These are phyloP conservation scores for Gorilla gorilla DNA, from an alignment of 2,113 vertebrate species.

Conservation along the genomic window DNA sequence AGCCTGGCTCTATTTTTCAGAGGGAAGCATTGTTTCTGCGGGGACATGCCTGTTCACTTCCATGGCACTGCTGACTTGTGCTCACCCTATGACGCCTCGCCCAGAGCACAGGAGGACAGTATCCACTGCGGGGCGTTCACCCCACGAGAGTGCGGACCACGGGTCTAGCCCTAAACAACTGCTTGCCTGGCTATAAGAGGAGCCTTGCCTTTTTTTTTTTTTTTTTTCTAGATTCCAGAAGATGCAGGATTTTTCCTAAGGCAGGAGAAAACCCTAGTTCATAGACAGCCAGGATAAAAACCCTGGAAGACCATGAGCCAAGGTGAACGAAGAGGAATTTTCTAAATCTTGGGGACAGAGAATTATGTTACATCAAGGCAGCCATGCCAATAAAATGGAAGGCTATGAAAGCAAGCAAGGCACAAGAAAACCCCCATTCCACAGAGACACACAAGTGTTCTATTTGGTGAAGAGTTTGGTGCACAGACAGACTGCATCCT, in stretches of 20 bases:
- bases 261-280: neutral
- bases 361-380: neutral
- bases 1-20: neutral
- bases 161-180: neutral
- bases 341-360: neutral
- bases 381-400: neutral
- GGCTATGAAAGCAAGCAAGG: neutral
- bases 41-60: neutral
- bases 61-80: neutral
- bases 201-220: neutral
- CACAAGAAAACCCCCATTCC: neutral
- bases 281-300: neutral
- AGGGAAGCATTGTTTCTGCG: neutral
- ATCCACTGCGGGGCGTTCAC: neutral
- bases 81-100: neutral
- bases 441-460: neutral
- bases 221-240: neutral
- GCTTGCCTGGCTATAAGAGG: neutral
- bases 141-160: neutral
- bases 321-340: neutral
- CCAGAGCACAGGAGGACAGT: neutral
- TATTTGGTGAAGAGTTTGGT: constrained; percentile 25
- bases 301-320: neutral
- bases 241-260: constrained; percentile 12
- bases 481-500: neutral